Base-by-base conservation (phyloP, 92 coral and sea anemone genomes). In the Paramuricea clavata region DNA sequence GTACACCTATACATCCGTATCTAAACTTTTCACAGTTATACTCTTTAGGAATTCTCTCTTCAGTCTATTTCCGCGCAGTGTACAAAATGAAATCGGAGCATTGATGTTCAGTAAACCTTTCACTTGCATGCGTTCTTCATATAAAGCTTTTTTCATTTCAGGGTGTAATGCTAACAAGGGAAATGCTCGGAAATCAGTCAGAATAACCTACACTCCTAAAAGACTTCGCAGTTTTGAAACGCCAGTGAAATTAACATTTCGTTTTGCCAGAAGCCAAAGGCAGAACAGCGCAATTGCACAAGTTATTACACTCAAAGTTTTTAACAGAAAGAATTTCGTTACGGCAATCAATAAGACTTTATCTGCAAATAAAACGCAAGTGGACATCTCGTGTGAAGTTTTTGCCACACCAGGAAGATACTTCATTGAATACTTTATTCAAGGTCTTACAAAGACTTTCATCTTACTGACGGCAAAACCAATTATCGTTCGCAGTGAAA, bases 351-450 rank as follows among this genome's bases (percentile, higher is more conserved):
- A 61, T 39, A 79, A 79, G 43, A 79, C 22, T 12, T 16, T 16
- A 3, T 75, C 32, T 17, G 32, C 36, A 80, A 65, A 75, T 26
- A 19, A 31, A 31, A 49, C 71, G 12, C 47, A 23, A 49, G n/a
- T 75, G 35, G 85, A 82, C 4, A 84, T 97, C 34, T 64, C 94
- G 0, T 97, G 99, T 76, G 91, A 89, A 28, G 42, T 86, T 31
- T 97, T 97, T 79, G 94, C 93, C 90, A 92, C 90, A 65, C 92
- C 98, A 39, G 99, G 93, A 52, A 75, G 67, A 34, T 97, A 94
- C 80, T 71, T 25, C 35, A 87, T 97, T 47, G 89, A 85, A 77
- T 97, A 97, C 82, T 85, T 97, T 56, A 90, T 98, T 49, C 78
- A 92, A 75, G 90, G 93, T 78, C 86, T 78, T 11, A 89, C 89